Conservation (phyloP, 2,113 vertebrate genomes). For the Nibea coibor region DNA sequence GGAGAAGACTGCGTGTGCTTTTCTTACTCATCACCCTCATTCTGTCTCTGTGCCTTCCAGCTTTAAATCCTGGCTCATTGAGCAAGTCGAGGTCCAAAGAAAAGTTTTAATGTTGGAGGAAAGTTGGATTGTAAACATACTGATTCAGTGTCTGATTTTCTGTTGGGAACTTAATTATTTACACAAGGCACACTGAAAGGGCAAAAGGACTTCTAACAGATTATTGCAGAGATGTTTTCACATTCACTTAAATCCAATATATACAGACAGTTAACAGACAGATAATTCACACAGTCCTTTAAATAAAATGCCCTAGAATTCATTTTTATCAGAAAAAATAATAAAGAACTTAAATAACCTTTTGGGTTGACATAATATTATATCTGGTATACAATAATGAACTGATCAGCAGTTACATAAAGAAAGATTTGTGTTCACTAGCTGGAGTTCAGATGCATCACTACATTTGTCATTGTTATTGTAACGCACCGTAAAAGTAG, state of each 20-base stretch:
- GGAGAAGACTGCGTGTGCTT: constrained; percentile 23
- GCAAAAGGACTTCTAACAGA: constrained; percentile 22
- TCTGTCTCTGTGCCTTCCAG: constrained; percentile 43
- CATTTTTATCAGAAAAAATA: background rate
- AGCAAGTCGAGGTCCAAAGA: constrained; percentile 36
- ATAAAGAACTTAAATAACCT: background rate
- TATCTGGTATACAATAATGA: background rate
- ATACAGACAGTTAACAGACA: too few relatives aligned
- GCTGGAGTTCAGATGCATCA: constrained; percentile 1
- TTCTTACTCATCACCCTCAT: constrained; percentile 53
- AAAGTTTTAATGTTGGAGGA: constrained; percentile 44
- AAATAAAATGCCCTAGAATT: background rate
- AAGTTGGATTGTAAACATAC: constrained; percentile 25
- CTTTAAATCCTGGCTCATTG: constrained; percentile 44
- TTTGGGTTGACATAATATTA: background rate
- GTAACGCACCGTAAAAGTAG: constrained; percentile 31
- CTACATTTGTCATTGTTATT: background rate
- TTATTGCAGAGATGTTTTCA: constrained; percentile 16
- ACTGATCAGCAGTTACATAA: background rate
- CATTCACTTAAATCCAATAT: constrained; percentile 41
- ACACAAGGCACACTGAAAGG: constrained; percentile 32
- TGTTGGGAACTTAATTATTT: constrained; percentile 33
- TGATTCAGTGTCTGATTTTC: constrained; percentile 38
- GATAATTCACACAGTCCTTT: background rate
- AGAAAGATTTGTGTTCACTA: background rate